Conservation (phyloP, 2,888 invertebrate genomes). For the Melanargia galathea region DNA sequence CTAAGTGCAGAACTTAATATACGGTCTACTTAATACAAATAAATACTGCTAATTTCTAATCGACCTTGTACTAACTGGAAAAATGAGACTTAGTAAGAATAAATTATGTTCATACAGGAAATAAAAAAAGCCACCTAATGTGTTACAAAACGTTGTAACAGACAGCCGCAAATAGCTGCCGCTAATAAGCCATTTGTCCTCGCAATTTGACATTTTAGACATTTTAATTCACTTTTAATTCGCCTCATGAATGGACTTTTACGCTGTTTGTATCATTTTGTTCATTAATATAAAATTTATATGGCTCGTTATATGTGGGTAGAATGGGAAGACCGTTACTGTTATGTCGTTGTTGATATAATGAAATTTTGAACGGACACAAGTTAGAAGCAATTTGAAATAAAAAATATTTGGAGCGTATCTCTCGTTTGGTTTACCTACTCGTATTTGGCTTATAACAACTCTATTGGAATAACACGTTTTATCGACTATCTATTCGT, state of each 20-base stretch:
- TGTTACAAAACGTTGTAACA: slow-evolving; percentile 50
- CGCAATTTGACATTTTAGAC: slow-evolving; percentile 79
- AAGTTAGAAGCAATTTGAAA: slow-evolving; percentile 59
- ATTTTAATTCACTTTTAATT: slow-evolving; percentile 78
- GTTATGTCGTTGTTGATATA: slow-evolving; percentile 48
- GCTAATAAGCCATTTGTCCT: slow-evolving; percentile 71
- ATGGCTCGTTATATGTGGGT: slow-evolving; percentile 65
- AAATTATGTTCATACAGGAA: not conserved
- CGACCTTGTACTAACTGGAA: too few relatives aligned
- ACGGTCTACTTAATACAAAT: too few relatives aligned
- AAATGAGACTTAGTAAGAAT: too few relatives aligned
- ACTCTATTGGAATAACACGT: not conserved
- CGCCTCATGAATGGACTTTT: slow-evolving; percentile 75
- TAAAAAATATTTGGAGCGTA: slow-evolving; percentile 56
- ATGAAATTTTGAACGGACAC: slow-evolving; percentile 49
- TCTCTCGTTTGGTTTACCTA: slow-evolving; percentile 44
- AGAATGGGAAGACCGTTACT: slow-evolving; percentile 58
- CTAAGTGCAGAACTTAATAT: too few relatives aligned
- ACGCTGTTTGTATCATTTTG: slow-evolving; percentile 77
- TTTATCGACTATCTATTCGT: not conserved
- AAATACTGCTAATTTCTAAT: too few relatives aligned
- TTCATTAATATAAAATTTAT: slow-evolving; percentile 76
- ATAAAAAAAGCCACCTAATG: not conserved
- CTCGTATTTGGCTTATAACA: not conserved
- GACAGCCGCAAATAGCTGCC: slow-evolving; percentile 47